Evolutionary conservation across 2,797 vertebrate genomes (phyloP).

Genomic region (Melanotaenia maccullochi): DNA sequence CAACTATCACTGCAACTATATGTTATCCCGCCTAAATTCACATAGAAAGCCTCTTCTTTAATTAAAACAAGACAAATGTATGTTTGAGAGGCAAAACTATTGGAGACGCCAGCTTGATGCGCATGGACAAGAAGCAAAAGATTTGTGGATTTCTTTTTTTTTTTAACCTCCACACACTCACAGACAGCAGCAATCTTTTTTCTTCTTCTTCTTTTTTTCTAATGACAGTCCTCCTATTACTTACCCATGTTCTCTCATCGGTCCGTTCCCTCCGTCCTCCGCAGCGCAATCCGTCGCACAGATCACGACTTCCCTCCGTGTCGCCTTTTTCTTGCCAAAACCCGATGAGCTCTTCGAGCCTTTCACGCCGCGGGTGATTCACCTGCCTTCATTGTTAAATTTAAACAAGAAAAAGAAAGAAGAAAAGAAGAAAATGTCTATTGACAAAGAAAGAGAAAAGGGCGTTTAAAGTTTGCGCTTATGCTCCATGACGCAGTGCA

Average conservation of each 20-base stretch:
- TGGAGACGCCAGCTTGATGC: conserved; percentile 10
- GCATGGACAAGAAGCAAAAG: conserved; percentile 31
- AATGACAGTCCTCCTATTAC: conserved; percentile 25
- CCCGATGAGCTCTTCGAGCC: conserved; percentile 42
- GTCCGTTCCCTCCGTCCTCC: conserved; percentile 58
- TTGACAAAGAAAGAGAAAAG: conserved; percentile 1
- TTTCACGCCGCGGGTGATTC: conserved; percentile 65
- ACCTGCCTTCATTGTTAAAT: conserved; percentile 61
- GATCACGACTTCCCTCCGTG: conserved; percentile 63
- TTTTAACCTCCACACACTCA: conserved; percentile 19
- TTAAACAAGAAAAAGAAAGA: neutral
- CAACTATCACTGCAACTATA: conserved; percentile 1
- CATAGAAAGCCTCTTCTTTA: neutral
- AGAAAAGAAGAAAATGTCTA: conserved; percentile 4
- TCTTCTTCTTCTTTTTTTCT: conserved; percentile 8
- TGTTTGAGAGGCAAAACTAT: neutral
- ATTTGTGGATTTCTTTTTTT: neutral
- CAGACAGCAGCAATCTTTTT: conserved; percentile 25
- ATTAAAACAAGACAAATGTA: neutral
- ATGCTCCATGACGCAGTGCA: conserved; percentile 59
- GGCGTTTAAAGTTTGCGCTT: conserved; percentile 64
- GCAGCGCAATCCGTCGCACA: conserved; percentile 66
- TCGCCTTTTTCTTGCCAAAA: conserved; percentile 39
- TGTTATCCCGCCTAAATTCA: neutral
- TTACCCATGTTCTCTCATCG: conserved; percentile 81